These are phyloP conservation scores for Tarsius wallacei DNA, from an alignment of 2,797 vertebrate species.

Conservation along the genomic window DNA sequence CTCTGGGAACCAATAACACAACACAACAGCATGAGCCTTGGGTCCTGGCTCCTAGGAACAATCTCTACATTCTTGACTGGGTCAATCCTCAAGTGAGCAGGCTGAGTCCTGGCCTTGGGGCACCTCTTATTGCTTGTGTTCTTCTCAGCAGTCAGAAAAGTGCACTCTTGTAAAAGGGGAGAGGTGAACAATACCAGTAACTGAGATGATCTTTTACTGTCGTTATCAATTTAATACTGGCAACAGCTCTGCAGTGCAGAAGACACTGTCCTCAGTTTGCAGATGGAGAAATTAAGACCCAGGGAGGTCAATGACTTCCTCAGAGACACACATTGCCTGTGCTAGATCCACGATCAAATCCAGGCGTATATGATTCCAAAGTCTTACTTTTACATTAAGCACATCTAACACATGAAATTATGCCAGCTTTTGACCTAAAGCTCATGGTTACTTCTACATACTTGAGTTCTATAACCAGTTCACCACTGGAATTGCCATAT, in stretches of 20 bases:
- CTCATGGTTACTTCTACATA: not conserved
- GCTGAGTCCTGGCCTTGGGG: not conserved
- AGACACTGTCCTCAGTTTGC: not conserved
- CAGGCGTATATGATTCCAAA: not conserved
- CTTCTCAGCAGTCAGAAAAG: not conserved
- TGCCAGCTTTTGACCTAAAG: conserved; percentile 1
- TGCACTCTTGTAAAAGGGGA: not conserved
- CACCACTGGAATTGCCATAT: not conserved
- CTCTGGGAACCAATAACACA: conserved; percentile 47
- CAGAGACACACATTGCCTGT: not conserved
- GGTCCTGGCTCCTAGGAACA: not conserved
- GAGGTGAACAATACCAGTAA: not conserved
- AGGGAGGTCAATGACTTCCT: conserved; percentile 5
- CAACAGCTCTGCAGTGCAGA: not conserved
- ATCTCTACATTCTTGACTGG: not conserved
- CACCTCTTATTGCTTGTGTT: not conserved
- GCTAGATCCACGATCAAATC: not conserved
- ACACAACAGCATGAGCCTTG: not conserved
- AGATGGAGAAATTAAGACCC: conserved; percentile 19
- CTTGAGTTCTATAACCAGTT: not conserved
- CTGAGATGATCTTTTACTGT: not conserved
- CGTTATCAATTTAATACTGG: not conserved
- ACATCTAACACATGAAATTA: conserved; percentile 19
- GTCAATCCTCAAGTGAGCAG: not conserved
- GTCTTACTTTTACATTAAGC: not conserved